These are phyloP conservation scores for Oryctolagus cuniculus DNA, from an alignment of 2,113 vertebrate species.

Conservation along the genomic window DNA sequence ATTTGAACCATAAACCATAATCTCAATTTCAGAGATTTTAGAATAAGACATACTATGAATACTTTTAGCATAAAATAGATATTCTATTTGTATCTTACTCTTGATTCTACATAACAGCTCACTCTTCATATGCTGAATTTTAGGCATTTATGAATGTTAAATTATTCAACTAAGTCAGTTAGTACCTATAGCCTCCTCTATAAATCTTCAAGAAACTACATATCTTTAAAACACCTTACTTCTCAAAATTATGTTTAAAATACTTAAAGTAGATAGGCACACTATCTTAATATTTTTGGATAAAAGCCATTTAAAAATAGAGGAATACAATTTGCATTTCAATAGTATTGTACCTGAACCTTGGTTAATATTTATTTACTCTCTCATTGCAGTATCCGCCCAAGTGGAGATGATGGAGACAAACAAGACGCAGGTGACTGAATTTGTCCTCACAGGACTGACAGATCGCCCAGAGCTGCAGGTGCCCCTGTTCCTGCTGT, in stretches of 20 bases:
- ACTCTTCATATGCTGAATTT: not conserved
- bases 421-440: conserved; percentile 26
- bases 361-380: not conserved
- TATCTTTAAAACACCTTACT: not conserved
- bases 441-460: conserved; percentile 57
- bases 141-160: not conserved
- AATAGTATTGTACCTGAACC: not conserved
- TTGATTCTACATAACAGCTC: not conserved
- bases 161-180: not conserved
- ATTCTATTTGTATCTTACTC: not conserved
- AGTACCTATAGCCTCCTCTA: not conserved
- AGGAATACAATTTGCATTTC: not conserved
- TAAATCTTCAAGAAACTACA: not conserved
- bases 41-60: not conserved
- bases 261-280: not conserved
- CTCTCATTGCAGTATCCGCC: not conserved
- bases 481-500: conserved; percentile 22
- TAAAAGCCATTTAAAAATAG: not conserved
- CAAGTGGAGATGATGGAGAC: not conserved
- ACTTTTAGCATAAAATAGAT: too few relatives aligned
- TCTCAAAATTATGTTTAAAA: not conserved
- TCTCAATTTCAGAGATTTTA: not conserved
- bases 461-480: not conserved
- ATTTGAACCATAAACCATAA: not conserved
- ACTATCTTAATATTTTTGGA: not conserved